Evolutionary conservation across 2,797 vertebrate genomes (phyloP), one percentile per base, ranked within the genome.

Genomic region (Fundulus diaphanus): DNA sequence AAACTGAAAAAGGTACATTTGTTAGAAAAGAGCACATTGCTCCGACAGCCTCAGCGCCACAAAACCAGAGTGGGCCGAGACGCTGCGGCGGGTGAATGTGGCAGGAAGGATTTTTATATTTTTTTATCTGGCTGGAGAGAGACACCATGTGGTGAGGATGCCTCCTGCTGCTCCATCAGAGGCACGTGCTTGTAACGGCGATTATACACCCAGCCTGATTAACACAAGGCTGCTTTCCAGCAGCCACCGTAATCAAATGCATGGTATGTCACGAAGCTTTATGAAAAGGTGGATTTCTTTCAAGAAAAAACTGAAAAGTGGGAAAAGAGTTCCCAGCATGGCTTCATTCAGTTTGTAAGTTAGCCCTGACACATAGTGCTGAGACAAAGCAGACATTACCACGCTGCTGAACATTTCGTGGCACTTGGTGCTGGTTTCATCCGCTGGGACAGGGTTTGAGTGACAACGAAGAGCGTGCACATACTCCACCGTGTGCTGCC

Each of bases 141-240:
- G 95, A 96, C 95, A 94, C 95, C 95, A 95, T 95, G 95, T 95
- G 95, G 95, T 93, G 93, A 95, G 79, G 92, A 93, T 89, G 91
- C 92, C 86, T 92, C 89, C 86, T 91, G 88, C 92, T 92, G 79
- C 88, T 86, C 84, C 69, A 54, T 73, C 77, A 71, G 74, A 88
- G 80, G 73, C 87, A 87, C 79, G 80, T 76, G 70, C 88, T 79
- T 83, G 29, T 73, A 76, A 11, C 18, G 44, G 75, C 61, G 77
- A 70, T 18, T 57, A 31, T 77, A 65, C 59, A 78, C 46, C 70
- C 77, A 51, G 66, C 52, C 35, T 77, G 54, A 71, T 65, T 27
- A 42, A 82, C 33, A 27, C 57, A 59, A 63, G 33, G 33, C 68
- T 22, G 16, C 5, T 66, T 16, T 63, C 18, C 66, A 72, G 75